Evolutionary conservation across 2,113 vertebrate species (phyloP), one percentile per base, ranked within the genome.

Genomic region (Rattus norvegicus): DNA sequence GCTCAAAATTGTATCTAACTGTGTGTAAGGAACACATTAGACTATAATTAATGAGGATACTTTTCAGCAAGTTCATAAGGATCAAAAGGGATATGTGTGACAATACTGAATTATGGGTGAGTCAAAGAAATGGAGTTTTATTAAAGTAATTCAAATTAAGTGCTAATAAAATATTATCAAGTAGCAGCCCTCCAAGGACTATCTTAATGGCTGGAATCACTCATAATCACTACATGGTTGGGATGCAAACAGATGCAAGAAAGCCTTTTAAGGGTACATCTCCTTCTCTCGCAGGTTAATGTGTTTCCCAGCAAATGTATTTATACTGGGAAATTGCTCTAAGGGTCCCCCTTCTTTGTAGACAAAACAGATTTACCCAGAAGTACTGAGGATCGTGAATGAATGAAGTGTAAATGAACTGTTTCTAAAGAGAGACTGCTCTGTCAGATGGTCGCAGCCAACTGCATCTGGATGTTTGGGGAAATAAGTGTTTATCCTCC

Each of bases 81-180:
- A 81, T 72, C 12, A 73, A 80, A 54, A 95, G 80, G 63, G 92
- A 89, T 73, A 59, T 49, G n/a, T 56, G 52, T 92, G 70, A 93
- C 17, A 79, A 90, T 93, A 94, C 6, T 88, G 88, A 97, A 89
- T 92, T 93, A 90, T 9, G 36, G 63, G 56, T 0, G 1, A 39
- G 33, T 87, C 96, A 52, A 88, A 92, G 73, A 95, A 88, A 89
- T 47, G 1, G n/a, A 92, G 54, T 90, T 97, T 88, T 93, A 86
- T 91, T 95, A 95, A 83, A 94, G 61, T 67, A 76, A 95, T 91
- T 90, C 59, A 93, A 96, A 96, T 96, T 90, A 97, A 97, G 92
- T 92, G 80, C 47, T 93, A 96, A 93, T 97, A 96, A 96, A 97
- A 96, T 90, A 97, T 95, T 89, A 93, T 49, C 79, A 96, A 73